Evolutionary conservation across 2,797 vertebrate genomes (phyloP).

Genomic region (Craterocephalus amniculus): DNA sequence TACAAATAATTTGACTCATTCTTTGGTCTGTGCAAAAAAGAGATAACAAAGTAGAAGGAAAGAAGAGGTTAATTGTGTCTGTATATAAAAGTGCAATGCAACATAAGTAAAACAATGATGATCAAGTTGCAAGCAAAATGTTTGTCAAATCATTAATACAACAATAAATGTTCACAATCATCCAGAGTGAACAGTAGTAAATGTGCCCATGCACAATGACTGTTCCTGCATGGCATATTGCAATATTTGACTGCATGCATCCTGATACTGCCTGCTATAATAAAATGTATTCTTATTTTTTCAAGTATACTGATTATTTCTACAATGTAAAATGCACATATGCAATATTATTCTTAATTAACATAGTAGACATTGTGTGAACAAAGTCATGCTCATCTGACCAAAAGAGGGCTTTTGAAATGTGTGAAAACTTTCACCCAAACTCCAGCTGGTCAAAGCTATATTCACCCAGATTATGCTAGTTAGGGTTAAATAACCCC

Average conservation of each 20-base stretch:
- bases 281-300: neutral
- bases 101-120: neutral
- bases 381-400: too few relatives aligned
- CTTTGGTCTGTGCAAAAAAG: neutral
- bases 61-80: too few relatives aligned
- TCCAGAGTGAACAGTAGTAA: neutral
- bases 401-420: too few relatives aligned
- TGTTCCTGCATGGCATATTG: neutral
- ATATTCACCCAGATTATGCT: neutral
- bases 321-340: too few relatives aligned
- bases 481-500: neutral
- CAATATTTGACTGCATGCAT: neutral
- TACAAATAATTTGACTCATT: neutral
- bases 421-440: too few relatives aligned
- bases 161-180: neutral
- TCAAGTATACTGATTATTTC: too few relatives aligned
- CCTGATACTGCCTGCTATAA: neutral
- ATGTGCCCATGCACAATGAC: neutral
- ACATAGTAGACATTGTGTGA: too few relatives aligned
- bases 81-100: too few relatives aligned
- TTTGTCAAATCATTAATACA: neutral
- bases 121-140: neutral
- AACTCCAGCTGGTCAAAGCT: too few relatives aligned
- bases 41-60: neutral
- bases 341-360: too few relatives aligned